Conservation (phyloP, 2,113 vertebrate genomes). For the Ptilorrhoa leucosticta region DNA sequence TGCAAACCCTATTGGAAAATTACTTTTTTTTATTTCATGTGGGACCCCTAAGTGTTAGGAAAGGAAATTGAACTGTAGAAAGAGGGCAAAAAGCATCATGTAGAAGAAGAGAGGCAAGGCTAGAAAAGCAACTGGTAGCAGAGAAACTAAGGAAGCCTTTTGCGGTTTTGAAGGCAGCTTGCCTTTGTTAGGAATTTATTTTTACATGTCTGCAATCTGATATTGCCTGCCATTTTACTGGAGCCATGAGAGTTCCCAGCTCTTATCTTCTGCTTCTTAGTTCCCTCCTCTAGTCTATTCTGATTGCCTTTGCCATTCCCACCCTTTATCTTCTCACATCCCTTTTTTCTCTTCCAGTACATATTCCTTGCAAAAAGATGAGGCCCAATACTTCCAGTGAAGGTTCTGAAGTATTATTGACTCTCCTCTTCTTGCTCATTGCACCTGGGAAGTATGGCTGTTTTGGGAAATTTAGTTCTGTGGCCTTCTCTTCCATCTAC, state of each 20-base stretch:
- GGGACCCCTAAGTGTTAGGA: background rate
- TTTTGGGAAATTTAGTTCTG: background rate
- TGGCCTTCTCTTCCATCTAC: background rate
- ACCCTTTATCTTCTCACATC: background rate
- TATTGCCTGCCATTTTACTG: background rate
- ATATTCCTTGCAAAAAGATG: background rate
- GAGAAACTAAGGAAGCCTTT: background rate
- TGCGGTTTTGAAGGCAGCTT: background rate
- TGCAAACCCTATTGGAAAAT: background rate
- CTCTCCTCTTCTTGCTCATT: background rate
- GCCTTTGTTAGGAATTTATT: background rate
- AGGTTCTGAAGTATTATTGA: background rate
- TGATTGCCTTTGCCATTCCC: background rate
- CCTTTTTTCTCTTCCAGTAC: background rate
- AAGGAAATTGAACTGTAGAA: background rate
- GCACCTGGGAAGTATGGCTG: background rate
- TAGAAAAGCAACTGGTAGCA: background rate
- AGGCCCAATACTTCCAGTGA: background rate
- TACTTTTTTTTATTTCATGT: background rate
- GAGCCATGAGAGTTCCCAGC: background rate
- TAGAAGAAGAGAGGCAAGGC: background rate
- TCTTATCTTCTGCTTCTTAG: background rate
- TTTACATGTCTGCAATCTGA: background rate
- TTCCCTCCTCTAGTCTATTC: background rate
- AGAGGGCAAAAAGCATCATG: background rate